Base-by-base conservation (phyloP, 2,888 invertebrate genomes). In the Caradrina kadenii region DNA sequence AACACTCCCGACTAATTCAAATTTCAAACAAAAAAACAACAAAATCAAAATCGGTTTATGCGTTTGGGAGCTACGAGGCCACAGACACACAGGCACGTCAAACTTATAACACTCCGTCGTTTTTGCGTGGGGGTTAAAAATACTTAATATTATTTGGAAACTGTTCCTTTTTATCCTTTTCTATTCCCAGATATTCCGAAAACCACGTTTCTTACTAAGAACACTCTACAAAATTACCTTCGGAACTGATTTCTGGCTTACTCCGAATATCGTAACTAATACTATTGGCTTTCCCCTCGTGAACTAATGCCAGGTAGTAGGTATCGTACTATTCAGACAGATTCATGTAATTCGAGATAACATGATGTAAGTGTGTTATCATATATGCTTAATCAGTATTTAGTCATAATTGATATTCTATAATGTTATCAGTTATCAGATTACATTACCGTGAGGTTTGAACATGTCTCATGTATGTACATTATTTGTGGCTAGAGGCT, bases 191-290 rank as follows among this genome's bases (percentile, higher is more conserved):
- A 53, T 35, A 39, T 59, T 22, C 22, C 49, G 15, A 49, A 75
- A 60, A 35, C 10, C 48, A 17, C 35, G 21, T n/a, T 52, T 65
- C 4, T 50, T 62, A 48, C 52, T n/a, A 62, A 69, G 62, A 62
- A 69, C 70, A 76, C 73, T 69, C 76, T 56, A 56, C 22, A 52
- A 76, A 50, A 73, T 76, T 69, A 76, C 56, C 3, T 56, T 39
- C 26, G 19, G 50, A 48, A 48, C 19, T 56, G 73, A 62, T 76
- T 69, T 75, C 39, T 22, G 48, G 10, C 48, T 73, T 75, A 17
- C 68, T 56, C 45, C n/a, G 39, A 76, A 56, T 76, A 56, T 52
- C 19, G 17, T 31, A 42, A 39, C 50, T 62, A 52, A 52, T 62
- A 15, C 15, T 69, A 21, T 56, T 76, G 62, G 26, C 45, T 69